Percentiles rank a stretch among this genome's conserved stretches.
These are phyloP conservation scores for Corydoras sp. DNA, from an alignment of 2,113 vertebrate genomes.

Conservation along the genomic window DNA sequence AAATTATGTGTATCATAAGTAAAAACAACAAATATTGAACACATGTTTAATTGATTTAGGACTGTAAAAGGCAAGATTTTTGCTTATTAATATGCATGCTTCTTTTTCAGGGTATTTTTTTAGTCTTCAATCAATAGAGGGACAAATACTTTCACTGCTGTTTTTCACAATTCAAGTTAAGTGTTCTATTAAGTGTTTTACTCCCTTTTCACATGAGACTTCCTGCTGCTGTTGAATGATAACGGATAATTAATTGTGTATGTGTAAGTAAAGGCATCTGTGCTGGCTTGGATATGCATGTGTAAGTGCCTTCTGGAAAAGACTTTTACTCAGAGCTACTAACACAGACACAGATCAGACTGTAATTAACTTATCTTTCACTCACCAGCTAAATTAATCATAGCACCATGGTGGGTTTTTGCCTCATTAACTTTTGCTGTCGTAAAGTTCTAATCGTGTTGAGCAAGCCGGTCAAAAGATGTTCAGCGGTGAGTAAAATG, in stretches of 20 bases:
- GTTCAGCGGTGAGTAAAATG: not conserved
- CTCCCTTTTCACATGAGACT: not conserved
- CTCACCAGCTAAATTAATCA: constrained; percentile 32
- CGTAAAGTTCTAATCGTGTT: constrained; percentile 32
- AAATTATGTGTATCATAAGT: no score
- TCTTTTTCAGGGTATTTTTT: not conserved
- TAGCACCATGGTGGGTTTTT: constrained; percentile 23
- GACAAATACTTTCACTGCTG: no score
- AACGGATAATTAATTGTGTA: constrained; percentile 9
- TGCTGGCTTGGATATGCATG: constrained; percentile 3
- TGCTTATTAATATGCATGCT: not conserved
- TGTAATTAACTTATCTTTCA: constrained; percentile 34
- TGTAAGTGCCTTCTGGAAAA: constrained; percentile 2
- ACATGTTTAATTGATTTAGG: no score
- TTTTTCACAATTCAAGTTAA: constrained; percentile 7
- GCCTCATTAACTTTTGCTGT: constrained; percentile 38
- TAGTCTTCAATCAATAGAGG: not conserved
- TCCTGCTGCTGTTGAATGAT: constrained; percentile 7
- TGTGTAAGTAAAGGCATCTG: not conserved
- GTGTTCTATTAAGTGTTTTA: constrained; percentile 8
- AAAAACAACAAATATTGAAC: no score
- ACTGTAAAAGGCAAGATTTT: no score
- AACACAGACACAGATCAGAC: constrained; percentile 15
- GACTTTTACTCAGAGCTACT: constrained; percentile 16
- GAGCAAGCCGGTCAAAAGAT: constrained; percentile 15